Conservation (phyloP, 2,888 invertebrate species). For the Anoncus sp. region DNA sequence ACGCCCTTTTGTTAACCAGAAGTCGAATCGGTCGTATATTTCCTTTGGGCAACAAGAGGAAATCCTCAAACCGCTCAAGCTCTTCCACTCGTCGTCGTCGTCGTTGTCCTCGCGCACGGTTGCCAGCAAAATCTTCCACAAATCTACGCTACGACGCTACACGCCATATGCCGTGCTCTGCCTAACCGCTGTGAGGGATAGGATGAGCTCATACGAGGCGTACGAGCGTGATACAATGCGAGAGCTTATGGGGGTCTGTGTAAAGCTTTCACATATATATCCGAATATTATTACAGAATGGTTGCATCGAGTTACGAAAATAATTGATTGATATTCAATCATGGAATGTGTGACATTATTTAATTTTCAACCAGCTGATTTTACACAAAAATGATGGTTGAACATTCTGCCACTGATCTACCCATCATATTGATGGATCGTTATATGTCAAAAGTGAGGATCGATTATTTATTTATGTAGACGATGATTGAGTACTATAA, state of each 20-base stretch:
- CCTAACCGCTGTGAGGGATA: background rate
- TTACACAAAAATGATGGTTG: no score
- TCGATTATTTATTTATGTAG: background rate
- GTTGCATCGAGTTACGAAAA: no score
- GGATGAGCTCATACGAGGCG: background rate
- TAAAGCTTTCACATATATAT: background rate
- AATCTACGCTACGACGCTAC: background rate
- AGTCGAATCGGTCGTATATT: constrained; percentile 6
- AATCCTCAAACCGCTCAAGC: background rate
- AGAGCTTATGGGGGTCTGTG: background rate
- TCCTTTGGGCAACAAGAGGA: background rate
- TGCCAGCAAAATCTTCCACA: constrained; percentile 9
- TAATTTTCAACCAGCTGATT: no score
- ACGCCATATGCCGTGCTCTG: background rate
- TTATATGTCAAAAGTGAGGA: background rate
- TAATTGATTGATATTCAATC: no score
- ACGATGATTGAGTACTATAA: no score
- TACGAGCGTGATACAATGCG: background rate
- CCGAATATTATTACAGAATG: no score
- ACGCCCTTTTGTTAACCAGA: background rate
- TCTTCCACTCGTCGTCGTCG: constrained; percentile 5
- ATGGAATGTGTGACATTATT: no score
- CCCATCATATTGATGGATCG: background rate
- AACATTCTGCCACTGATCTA: background rate
- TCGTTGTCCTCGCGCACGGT: background rate